Conservation (phyloP, 2,888 invertebrate species). For the Nasonia oneida region DNA sequence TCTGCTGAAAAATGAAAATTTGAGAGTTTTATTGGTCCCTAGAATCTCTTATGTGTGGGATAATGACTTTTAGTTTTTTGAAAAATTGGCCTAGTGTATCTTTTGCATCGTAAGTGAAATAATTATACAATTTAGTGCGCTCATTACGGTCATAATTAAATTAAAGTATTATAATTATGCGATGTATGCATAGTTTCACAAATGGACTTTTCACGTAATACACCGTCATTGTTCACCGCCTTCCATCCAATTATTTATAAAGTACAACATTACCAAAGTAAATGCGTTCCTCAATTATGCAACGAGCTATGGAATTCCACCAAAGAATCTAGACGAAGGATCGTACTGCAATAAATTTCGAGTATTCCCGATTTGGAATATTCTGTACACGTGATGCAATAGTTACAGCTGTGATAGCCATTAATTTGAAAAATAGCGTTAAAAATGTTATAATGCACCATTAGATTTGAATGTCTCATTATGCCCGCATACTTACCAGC, state of each 20-base stretch:
- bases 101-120: too few relatives aligned
- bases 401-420: not conserved
- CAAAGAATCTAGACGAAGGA: not conserved
- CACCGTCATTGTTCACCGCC: not conserved
- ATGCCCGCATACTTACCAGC: not conserved
- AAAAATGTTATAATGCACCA: too few relatives aligned
- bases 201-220: not conserved
- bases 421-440: not conserved
- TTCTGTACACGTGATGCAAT: not conserved
- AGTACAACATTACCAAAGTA: not conserved
- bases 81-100: too few relatives aligned
- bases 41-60: too few relatives aligned
- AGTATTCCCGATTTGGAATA: conserved; percentile 1
- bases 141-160: too few relatives aligned
- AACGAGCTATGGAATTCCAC: not conserved
- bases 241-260: not conserved
- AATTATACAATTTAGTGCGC: too few relatives aligned
- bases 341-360: not conserved
- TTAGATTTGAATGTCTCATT: not conserved
- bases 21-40: too few relatives aligned
- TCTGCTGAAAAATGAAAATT: too few relatives aligned
- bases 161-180: not conserved
- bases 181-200: not conserved
- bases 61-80: too few relatives aligned
- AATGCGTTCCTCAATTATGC: not conserved